These are phyloP conservation scores for Agonum fuliginosum DNA, from an alignment of 2,888 invertebrate species.

Conservation along the genomic window DNA sequence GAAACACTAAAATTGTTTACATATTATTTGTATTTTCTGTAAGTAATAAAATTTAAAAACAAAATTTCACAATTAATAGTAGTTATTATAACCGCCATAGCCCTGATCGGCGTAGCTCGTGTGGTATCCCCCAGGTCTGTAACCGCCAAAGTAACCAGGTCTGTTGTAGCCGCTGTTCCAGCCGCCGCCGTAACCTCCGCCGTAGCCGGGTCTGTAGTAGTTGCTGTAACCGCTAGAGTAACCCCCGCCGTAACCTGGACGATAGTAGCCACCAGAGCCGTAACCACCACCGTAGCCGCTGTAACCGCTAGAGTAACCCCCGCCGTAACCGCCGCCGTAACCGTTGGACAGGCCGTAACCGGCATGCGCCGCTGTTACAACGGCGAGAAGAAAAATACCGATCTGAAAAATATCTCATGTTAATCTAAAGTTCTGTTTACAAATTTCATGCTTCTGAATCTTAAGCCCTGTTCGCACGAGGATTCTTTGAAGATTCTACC, in stretches of 20 bases:
- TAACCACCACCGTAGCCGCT: slow-evolving; percentile 51
- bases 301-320: slow-evolving; percentile 33
- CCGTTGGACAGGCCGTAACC: slow-evolving; percentile 60
- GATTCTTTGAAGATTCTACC: too few relatives aligned
- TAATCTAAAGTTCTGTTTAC: too few relatives aligned
- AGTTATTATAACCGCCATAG: slow-evolving; percentile 3
- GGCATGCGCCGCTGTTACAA: slow-evolving; percentile 56
- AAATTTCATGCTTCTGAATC: too few relatives aligned
- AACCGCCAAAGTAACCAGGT: slow-evolving; percentile 50
- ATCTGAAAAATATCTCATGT: slow-evolving; percentile 63
- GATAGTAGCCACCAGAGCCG: neutral
- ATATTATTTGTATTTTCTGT: too few relatives aligned
- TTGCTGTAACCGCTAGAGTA: slow-evolving; percentile 2
- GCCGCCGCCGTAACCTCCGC: slow-evolving; percentile 57
- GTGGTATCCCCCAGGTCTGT: neutral
- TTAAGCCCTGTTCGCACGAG: too few relatives aligned
- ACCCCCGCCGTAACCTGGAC: slow-evolving; percentile 11
- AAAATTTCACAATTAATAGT: too few relatives aligned
- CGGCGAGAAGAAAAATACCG: slow-evolving; percentile 41
- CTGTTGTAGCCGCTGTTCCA: slow-evolving; percentile 32
- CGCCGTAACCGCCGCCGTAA: slow-evolving; percentile 26
- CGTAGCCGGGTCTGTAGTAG: slow-evolving; percentile 56
- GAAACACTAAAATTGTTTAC: neutral
- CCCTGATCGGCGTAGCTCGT: neutral
- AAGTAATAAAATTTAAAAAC: too few relatives aligned